These are phyloP conservation scores for Platycheirus rosarum DNA, from an alignment of 2,888 invertebrate genomes.

Conservation along the genomic window DNA sequence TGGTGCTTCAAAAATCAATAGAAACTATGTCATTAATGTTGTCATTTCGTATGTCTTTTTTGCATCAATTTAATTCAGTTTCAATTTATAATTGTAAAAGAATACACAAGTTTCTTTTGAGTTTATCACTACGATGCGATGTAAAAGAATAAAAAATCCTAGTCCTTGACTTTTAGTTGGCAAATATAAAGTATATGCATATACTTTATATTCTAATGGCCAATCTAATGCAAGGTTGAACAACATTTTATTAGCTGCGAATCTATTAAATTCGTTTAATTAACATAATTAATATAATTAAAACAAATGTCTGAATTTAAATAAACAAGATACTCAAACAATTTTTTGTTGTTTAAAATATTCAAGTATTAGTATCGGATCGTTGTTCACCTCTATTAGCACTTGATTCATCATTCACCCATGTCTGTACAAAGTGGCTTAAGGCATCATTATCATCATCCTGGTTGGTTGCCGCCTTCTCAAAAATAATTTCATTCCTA, in stretches of 20 bases:
- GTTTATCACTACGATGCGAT: no score
- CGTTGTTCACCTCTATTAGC: constrained; percentile 9
- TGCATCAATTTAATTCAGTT: no score
- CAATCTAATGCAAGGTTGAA: constrained; percentile 11
- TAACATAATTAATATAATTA: constrained; percentile 42
- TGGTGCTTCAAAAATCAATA: no score
- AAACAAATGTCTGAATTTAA: constrained; percentile 33
- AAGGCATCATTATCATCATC: constrained; percentile 25
- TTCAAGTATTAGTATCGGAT: neutral
- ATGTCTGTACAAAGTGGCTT: constrained; percentile 28
- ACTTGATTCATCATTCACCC: constrained; percentile 22
- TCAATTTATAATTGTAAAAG: no score
- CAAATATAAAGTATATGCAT: no score
- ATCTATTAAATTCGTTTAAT: constrained; percentile 30
- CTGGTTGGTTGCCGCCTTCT: constrained; percentile 21
- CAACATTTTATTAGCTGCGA: constrained; percentile 21
- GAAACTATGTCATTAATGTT: no score
- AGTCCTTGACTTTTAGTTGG: neutral
- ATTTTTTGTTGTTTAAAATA: neutral
- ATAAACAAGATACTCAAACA: neutral
- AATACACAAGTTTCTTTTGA: no score
- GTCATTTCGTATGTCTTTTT: no score
- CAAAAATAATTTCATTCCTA: constrained; percentile 42
- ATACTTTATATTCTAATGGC: neutral
- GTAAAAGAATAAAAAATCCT: neutral